A percentile compares a stretch with the other conserved stretches of the same genome.
These are phyloP conservation scores for Mastomys coucha DNA, from an alignment of 2,113 vertebrate genomes.

Conservation along the genomic window DNA sequence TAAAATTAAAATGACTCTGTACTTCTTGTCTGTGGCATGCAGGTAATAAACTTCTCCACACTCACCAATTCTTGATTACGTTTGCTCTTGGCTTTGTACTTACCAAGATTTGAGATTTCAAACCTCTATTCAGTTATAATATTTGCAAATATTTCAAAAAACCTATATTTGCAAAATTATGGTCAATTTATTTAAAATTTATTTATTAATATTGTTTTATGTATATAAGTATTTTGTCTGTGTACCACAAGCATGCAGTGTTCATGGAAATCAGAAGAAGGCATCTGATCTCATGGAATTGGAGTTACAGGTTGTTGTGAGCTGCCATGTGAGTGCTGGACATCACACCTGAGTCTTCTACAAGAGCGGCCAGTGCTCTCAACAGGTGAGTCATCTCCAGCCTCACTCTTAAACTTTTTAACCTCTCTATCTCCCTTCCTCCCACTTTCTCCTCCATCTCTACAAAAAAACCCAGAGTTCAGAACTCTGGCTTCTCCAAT, in stretches of 20 bases:
- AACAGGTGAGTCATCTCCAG: neutral
- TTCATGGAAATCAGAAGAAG: neutral
- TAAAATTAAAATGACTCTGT: too few species aligned
- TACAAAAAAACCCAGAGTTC: neutral
- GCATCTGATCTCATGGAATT: neutral
- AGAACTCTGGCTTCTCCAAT: neutral
- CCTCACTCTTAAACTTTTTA: neutral
- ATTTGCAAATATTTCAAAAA: too few species aligned
- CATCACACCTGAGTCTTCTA: neutral
- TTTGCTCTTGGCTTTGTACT: neutral
- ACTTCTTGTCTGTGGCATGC: neutral
- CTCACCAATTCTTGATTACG: neutral
- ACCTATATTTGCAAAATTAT: neutral
- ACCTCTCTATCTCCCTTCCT: neutral
- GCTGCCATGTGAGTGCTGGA: neutral
- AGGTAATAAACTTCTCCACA: neutral
- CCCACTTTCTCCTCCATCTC: neutral
- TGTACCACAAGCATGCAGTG: neutral
- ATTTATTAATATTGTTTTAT: neutral
- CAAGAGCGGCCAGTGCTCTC: neutral
- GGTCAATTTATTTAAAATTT: neutral
- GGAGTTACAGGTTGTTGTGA: neutral
- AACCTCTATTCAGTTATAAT: neutral
- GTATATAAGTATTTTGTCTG: neutral
- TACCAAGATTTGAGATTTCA: neutral